Percentiles rank a stretch among this genome's conserved stretches.
Evolutionary conservation across 2,113 vertebrate species (phyloP).

Genomic region (Chaetodon auriga): DNA sequence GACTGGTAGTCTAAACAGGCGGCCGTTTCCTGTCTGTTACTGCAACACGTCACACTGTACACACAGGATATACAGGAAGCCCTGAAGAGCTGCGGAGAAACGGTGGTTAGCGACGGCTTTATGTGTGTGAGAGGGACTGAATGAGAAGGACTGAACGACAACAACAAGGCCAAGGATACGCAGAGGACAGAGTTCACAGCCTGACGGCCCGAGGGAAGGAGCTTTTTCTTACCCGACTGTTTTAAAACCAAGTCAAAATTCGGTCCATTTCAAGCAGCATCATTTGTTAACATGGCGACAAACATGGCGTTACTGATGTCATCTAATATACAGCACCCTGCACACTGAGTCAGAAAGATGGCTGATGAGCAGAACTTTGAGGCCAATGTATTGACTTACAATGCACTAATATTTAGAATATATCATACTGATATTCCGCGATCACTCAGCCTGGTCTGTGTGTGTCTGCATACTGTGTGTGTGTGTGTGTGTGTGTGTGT

Average conservation of each 20-base stretch:
- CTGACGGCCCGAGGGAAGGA: neutral
- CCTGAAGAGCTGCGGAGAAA: fast-evolving
- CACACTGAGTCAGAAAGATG: neutral
- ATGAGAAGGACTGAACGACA: neutral
- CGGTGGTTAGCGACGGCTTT: neutral
- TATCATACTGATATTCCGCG: neutral
- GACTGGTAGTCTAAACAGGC: constrained; percentile 53
- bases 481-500: constrained; percentile 45
- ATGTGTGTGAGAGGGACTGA: neutral
- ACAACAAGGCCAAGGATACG: too few species aligned
- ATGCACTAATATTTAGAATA: neutral
- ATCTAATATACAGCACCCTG: neutral
- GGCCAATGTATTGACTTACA: neutral
- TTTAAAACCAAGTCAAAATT: neutral
- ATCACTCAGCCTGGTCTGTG: neutral
- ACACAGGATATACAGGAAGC: neutral
- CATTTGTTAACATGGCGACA: neutral
- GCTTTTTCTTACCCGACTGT: neutral
- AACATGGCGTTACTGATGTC: neutral
- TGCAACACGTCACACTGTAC: constrained; percentile 4
- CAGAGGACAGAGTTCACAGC: neutral
- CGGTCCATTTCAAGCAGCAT: neutral
- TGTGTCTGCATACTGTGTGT: constrained; percentile 17
- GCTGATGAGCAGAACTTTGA: neutral
- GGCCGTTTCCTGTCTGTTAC: constrained; percentile 37